These are phyloP conservation scores for Hemiscyllium ocellatum DNA, from an alignment of 2,113 vertebrate genomes.

Conservation along the genomic window DNA sequence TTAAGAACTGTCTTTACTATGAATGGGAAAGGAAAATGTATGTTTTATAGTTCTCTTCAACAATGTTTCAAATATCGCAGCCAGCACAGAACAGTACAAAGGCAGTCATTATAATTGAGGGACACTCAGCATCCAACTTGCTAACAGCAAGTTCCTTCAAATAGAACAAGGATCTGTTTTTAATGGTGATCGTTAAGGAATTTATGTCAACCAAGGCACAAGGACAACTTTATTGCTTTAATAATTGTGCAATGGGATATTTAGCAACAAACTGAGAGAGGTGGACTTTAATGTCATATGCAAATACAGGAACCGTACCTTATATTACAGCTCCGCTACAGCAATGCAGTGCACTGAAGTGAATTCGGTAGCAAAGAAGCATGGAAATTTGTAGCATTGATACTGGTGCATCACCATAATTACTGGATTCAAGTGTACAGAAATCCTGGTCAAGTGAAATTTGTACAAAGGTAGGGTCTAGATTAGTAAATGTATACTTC, in stretches of 20 bases:
- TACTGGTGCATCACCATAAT: not conserved
- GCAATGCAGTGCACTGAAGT: not conserved
- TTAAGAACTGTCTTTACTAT: not conserved
- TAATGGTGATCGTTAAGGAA: not conserved
- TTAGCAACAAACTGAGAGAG: not conserved
- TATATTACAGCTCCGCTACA: not conserved
- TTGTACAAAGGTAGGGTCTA: not conserved
- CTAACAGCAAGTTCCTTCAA: not conserved
- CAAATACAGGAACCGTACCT: not conserved
- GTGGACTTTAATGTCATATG: not conserved
- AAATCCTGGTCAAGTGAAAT: not conserved
- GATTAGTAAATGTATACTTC: not conserved
- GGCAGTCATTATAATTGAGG: not conserved
- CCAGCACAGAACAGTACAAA: not conserved
- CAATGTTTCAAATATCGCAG: not conserved
- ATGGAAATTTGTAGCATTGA: not conserved
- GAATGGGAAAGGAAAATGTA: not conserved
- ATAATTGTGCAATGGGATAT: not conserved
- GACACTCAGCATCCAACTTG: not conserved
- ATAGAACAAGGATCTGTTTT: not conserved
- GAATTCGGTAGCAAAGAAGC: not conserved
- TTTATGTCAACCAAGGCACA: not conserved
- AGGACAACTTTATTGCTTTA: not conserved
- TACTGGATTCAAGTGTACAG: not conserved
- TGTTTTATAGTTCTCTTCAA: not conserved